Conservation (phyloP, 1,140 invertebrate species). For the Habropoda laboriosa region DNA sequence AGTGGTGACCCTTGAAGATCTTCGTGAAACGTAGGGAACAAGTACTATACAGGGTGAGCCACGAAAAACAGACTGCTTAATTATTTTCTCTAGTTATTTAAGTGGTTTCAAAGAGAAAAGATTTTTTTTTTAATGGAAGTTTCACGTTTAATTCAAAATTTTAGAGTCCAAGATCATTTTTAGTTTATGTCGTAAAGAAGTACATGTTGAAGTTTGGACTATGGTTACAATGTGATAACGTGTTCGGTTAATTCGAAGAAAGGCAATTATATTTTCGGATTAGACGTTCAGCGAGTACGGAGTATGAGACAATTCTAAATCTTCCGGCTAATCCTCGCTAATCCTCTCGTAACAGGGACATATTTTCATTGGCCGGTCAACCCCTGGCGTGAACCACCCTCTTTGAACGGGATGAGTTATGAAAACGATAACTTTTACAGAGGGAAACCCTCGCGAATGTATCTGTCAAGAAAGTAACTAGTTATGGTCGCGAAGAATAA, state of each 20-base stretch:
- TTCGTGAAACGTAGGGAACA: too few species aligned
- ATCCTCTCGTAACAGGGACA: slow-evolving; percentile 77
- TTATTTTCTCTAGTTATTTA: too few species aligned
- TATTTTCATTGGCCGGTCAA: slow-evolving; percentile 70
- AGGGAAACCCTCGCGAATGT: slow-evolving; percentile 27
- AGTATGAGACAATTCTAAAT: slow-evolving; percentile 73
- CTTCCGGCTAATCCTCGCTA: slow-evolving; percentile 74
- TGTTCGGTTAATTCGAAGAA: slow-evolving; percentile 10
- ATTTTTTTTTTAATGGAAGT: too few species aligned
- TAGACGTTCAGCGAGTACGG: slow-evolving; percentile 72
- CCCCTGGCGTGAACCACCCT: slow-evolving; percentile 46
- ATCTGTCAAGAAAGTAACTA: slow-evolving; percentile 30
- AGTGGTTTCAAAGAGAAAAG: too few species aligned
- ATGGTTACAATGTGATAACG: background rate
- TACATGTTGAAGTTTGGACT: too few species aligned
- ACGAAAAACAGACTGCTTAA: too few species aligned
- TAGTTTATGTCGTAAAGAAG: too few species aligned
- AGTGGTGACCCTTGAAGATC: too few species aligned
- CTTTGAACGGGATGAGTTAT: slow-evolving; percentile 70
- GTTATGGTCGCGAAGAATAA: slow-evolving; percentile 54
- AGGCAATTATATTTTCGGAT: slow-evolving; percentile 71
- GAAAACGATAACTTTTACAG: slow-evolving; percentile 74
- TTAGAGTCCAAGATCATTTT: too few species aligned
- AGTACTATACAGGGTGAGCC: too few species aligned
- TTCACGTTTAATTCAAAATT: too few species aligned